Percentiles rank a stretch among this genome's conserved stretches.
These are phyloP conservation scores for Trissolcus brochymenae DNA, from an alignment of 2,888 invertebrate species.

Conservation along the genomic window DNA sequence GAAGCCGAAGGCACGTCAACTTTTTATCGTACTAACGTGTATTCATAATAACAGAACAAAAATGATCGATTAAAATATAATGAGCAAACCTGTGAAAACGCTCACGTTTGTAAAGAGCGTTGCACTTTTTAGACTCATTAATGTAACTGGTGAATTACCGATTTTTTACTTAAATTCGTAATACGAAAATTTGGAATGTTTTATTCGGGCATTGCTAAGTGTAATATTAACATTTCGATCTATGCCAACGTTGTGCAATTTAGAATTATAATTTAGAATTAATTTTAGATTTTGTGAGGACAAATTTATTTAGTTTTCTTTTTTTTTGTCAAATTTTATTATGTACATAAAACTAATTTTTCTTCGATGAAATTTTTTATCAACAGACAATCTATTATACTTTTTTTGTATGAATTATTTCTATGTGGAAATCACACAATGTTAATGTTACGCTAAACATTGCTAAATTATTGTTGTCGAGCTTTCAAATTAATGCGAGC, in stretches of 20 bases:
- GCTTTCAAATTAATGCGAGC: slow-evolving; percentile 43
- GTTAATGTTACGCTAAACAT: slow-evolving; percentile 56
- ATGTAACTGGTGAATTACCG: slow-evolving; percentile 13
- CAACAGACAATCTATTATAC: slow-evolving; percentile 13
- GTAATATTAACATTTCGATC: slow-evolving; percentile 49
- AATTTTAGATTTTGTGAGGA: slow-evolving; percentile 1
- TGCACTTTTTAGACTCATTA: slow-evolving; percentile 28
- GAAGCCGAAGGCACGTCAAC: slow-evolving; percentile 40
- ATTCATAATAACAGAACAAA: slow-evolving; percentile 21
- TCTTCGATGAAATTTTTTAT: slow-evolving; percentile 9
- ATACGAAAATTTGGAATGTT: slow-evolving; percentile 31
- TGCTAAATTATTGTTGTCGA: slow-evolving; percentile 51
- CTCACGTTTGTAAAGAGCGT: slow-evolving; percentile 48
- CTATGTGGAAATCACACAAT: slow-evolving; percentile 22
- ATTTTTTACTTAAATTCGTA: slow-evolving; percentile 21
- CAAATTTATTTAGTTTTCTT: slow-evolving; percentile 1
- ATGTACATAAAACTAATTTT: slow-evolving; percentile 32
- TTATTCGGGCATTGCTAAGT: slow-evolving; percentile 46
- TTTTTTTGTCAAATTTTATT: slow-evolving; percentile 11
- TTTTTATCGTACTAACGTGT: slow-evolving; percentile 36
- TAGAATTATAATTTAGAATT: slow-evolving; percentile 27
- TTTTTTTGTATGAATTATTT: slow-evolving; percentile 11
- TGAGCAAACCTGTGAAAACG: slow-evolving; percentile 22
- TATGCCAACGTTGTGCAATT: slow-evolving; percentile 40
- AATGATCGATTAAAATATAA: background rate